These are phyloP conservation scores for Halictus quadricinctus DNA, from an alignment of 2,888 invertebrate genomes.

Conservation along the genomic window DNA sequence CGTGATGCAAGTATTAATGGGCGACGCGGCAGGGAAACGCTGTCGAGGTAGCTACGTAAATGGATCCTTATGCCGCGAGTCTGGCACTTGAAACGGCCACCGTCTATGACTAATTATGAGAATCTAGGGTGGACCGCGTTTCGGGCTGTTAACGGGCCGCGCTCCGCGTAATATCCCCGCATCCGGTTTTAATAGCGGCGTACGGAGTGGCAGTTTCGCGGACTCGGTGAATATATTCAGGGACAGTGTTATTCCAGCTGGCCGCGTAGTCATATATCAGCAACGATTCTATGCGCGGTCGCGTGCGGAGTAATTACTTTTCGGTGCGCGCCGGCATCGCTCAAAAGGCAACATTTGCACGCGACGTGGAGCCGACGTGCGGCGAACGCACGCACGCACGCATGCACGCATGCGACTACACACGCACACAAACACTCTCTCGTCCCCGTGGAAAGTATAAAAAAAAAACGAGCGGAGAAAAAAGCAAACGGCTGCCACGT, in stretches of 20 bases:
- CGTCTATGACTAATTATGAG: constrained; percentile 18
- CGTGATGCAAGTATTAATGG: not conserved
- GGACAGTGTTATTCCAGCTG: constrained; percentile 63
- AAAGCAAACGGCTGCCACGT: constrained; percentile 57
- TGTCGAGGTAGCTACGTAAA: not conserved
- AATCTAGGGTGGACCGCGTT: constrained; percentile 29
- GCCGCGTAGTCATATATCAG: constrained; percentile 56
- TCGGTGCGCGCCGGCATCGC: constrained; percentile 65
- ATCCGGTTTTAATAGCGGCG: constrained; percentile 48
- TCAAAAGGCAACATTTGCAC: constrained; percentile 72
- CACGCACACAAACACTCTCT: not conserved
- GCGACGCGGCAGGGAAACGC: not conserved
- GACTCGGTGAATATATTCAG: constrained; percentile 51
- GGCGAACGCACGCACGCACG: constrained; percentile 35
- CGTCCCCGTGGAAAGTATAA: constrained; percentile 28
- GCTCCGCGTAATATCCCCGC: constrained; percentile 40
- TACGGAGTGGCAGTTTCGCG: constrained; percentile 45
- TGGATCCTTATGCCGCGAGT: not conserved
- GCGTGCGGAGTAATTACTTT: constrained; percentile 75
- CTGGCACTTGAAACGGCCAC: not conserved
- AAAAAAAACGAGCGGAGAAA: constrained; percentile 33
- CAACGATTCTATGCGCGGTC: constrained; percentile 69
- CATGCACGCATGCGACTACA: constrained; percentile 20
- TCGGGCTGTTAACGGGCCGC: constrained; percentile 42
- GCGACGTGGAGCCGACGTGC: constrained; percentile 59